Conservation (phyloP, 2,797 vertebrate species). For the Austrolebias charrua region DNA sequence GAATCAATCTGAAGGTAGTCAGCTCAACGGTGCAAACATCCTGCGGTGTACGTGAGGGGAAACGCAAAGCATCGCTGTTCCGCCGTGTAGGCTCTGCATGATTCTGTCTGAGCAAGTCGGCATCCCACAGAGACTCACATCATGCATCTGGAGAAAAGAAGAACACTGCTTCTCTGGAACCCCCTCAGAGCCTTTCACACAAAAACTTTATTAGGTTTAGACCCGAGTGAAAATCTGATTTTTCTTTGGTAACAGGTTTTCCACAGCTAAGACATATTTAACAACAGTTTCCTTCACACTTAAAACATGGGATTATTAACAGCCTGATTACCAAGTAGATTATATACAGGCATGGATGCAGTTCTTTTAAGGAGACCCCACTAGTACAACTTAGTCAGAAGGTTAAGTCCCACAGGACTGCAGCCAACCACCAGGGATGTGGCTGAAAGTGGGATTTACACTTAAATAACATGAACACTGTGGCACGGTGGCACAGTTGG, state of each 20-base stretch:
- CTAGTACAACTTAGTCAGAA: too few relatives aligned
- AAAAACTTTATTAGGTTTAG: constrained; percentile 26
- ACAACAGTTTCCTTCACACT: background rate
- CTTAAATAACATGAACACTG: too few relatives aligned
- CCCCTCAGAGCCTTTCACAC: constrained; percentile 37
- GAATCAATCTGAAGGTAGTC: constrained; percentile 72
- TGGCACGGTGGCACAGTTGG: too few relatives aligned
- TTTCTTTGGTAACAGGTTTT: constrained; percentile 17
- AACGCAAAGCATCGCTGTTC: constrained; percentile 54
- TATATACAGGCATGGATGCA: too few relatives aligned
- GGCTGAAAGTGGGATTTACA: too few relatives aligned
- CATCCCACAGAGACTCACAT: constrained; percentile 47
- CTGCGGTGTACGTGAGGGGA: constrained; percentile 68
- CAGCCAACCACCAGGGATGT: too few relatives aligned
- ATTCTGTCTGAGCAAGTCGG: constrained; percentile 50
- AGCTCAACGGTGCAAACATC: constrained; percentile 57
- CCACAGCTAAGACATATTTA: constrained; percentile 4
- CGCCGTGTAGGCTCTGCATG: constrained; percentile 39
- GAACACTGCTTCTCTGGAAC: constrained; percentile 28
- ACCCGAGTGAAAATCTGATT: constrained; percentile 17
- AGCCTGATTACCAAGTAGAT: too few relatives aligned
- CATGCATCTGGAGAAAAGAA: constrained; percentile 37
- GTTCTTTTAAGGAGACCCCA: too few relatives aligned
- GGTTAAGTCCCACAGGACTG: too few relatives aligned
- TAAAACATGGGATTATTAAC: too few relatives aligned